Evolutionary conservation across 2,113 vertebrate genomes (phyloP).

Genomic region (Boleophthalmus pectinirostris): DNA sequence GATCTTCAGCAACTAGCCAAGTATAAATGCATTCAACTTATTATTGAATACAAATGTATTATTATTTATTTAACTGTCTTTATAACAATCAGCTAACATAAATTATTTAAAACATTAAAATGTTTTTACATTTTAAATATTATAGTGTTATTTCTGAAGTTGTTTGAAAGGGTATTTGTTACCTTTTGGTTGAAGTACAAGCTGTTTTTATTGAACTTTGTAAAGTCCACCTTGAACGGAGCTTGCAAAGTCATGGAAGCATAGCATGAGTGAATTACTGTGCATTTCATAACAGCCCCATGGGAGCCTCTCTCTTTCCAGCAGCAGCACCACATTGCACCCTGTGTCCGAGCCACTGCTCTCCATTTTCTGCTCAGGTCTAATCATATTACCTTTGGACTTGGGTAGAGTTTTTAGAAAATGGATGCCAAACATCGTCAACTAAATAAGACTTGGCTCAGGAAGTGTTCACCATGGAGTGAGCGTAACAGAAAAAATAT

Average conservation of each 20-base stretch:
- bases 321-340: constrained; percentile 49
- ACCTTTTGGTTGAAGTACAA: background rate
- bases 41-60: no score
- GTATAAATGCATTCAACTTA: no score
- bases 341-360: constrained; percentile 42
- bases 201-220: background rate
- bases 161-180: background rate
- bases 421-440: constrained; percentile 38
- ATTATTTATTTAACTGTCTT: no score
- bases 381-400: constrained; percentile 55
- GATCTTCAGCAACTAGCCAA: background rate
- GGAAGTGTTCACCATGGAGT: background rate
- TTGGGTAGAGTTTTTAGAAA: constrained; percentile 55
- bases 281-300: constrained; percentile 33
- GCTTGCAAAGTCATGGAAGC: background rate
- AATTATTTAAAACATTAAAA: no score
- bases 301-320: constrained; percentile 27
- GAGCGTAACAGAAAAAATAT: no score
- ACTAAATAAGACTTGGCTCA: background rate
- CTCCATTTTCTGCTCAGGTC: constrained; percentile 54
- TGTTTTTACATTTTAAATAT: background rate
- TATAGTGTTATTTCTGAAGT: background rate
- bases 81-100: no score
- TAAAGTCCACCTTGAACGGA: background rate
- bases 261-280: constrained; percentile 1